Base-by-base conservation (phyloP, 1,140 invertebrate genomes). In the Adoxophyes honmai region DNA sequence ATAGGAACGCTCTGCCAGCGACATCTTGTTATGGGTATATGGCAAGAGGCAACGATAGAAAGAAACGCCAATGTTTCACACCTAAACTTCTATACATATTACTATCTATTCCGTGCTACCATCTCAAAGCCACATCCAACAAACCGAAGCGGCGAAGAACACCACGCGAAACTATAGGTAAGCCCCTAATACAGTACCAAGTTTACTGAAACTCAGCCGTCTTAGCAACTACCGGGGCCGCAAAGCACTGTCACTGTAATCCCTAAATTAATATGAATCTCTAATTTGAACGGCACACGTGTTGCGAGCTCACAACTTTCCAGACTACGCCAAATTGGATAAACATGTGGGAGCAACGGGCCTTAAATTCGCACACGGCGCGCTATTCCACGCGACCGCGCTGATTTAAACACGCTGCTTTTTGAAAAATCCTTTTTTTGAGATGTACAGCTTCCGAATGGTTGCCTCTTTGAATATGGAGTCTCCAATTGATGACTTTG, bases 301-400 rank as follows among this genome's bases (percentile, higher is more conserved):
- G 82, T 75, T 86, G 75, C 80, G 64, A 81, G 67, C 78, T 82
- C 73, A 53, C 82, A 88, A 88, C 82, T 88, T 86, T 81, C 76
- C 85, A 88, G 85, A 88, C 84, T 78, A 70, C 75, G 80, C 78
- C 80, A 86, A 88, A 88, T 86, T 85, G 81, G 85, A 86, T 88
- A 79, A 88, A 86, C 82, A 86, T 81, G 80, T 86, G 80, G 80
- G 77, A 66, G 55, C 39, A 73, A 74, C 70, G 60, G 68, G 65
- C 38, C 52, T 33, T 68, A 15, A 51, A 16, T 18, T 33, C 33
- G 34, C 13, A 14, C 55, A 51, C 39, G 16, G 11, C 42, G 9
- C 39, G 33, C 34, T 51, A 8, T 8, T 28, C 15, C 15, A 33
- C 37, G 33, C 13, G 15, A 2, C 21, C n/a, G 15, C 38, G 21